phyloP scores from a whole-genome alignment of 2,797 vertebrate genomes.

The Cyclopterus lumpus region DNA sequence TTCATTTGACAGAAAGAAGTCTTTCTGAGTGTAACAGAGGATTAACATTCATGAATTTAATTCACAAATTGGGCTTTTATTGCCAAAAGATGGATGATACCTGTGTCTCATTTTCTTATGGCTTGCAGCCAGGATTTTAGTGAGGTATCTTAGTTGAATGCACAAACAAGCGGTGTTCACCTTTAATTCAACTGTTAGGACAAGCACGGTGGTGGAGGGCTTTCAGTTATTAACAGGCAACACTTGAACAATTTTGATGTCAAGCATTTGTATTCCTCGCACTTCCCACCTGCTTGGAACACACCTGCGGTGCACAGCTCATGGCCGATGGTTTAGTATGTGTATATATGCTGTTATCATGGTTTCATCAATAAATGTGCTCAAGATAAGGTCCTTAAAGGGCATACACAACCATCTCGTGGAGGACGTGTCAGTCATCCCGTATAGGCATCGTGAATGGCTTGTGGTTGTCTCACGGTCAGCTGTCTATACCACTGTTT shows the following conservation, averaged over 20 bases:
- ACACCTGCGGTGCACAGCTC: conserved; percentile 3
- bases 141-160: conserved; percentile 19
- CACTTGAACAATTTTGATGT: conserved; percentile 23
- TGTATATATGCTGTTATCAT: conserved; percentile 5
- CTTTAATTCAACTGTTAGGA: conserved; percentile 14
- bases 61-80: conserved; percentile 45
- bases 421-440: background rate
- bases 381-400: background rate
- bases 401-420: background rate
- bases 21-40: background rate
- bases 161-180: conserved; percentile 21
- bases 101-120: conserved; percentile 24
- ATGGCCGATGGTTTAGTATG: background rate
- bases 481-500: background rate
- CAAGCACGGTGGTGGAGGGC: background rate
- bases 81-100: conserved; percentile 34
- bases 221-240: conserved; percentile 32
- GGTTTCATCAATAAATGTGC: conserved; percentile 6
- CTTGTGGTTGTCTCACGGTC: background rate
- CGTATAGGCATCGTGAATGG: background rate
- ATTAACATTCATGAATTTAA: conserved; percentile 54
- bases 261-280: conserved; percentile 9
- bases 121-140: conserved; percentile 15
- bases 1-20: conserved; percentile 16
- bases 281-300: conserved; percentile 9